Percentiles rank a stretch among this genome's conserved stretches.
These are phyloP conservation scores for Littorina saxatilis DNA, from an alignment of 1,140 invertebrate species.

Conservation along the genomic window DNA sequence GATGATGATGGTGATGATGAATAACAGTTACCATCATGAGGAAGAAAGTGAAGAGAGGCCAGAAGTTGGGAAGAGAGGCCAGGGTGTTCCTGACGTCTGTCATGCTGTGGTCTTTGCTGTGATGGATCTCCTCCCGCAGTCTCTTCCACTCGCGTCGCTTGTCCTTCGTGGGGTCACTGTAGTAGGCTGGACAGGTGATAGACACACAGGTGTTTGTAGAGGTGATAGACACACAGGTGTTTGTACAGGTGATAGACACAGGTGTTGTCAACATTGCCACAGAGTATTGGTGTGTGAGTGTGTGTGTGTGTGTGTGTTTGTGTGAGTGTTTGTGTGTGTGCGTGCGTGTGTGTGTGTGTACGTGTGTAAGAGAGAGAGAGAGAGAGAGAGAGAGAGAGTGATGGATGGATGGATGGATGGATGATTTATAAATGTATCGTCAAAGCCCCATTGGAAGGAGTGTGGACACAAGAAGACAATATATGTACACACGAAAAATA, in stretches of 20 bases:
- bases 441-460: too few relatives aligned
- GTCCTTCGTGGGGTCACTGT: constrained; percentile 53
- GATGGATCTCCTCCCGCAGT: constrained; percentile 46
- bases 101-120: constrained; percentile 46
- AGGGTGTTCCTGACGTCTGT: constrained; percentile 49
- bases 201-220: neutral
- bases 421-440: too few relatives aligned
- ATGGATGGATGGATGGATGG: too few relatives aligned
- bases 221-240: neutral
- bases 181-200: constrained; percentile 49
- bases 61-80: constrained; percentile 47
- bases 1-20: neutral
- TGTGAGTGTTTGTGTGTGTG: constrained; percentile 30
- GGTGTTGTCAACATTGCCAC: neutral
- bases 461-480: too few relatives aligned
- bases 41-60: constrained; percentile 56
- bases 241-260: neutral
- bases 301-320: neutral
- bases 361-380: too few relatives aligned
- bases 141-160: constrained; percentile 55
- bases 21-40: constrained; percentile 50
- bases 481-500: too few relatives aligned
- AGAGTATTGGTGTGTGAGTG: neutral
- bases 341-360: neutral
- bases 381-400: too few relatives aligned